Evolutionary conservation across 2,113 vertebrate genomes (phyloP).

Genomic region (Rana temporaria): DNA sequence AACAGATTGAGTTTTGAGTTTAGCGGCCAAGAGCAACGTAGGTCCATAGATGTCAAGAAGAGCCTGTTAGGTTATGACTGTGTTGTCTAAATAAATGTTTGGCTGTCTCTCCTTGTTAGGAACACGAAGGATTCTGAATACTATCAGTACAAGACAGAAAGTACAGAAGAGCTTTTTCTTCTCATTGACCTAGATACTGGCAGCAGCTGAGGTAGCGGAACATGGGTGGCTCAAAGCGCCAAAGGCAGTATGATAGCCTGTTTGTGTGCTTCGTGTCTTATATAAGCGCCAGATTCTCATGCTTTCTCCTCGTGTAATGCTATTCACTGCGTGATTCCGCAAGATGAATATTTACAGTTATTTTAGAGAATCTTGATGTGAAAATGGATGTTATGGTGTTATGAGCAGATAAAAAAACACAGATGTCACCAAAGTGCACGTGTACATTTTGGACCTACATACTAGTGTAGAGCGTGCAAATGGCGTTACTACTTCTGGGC

Average conservation of each 20-base stretch:
- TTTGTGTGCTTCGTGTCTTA: slow-evolving; percentile 1
- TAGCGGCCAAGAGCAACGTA: background rate
- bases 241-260: background rate
- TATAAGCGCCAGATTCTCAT: slow-evolving; percentile 21
- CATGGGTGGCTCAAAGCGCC: background rate
- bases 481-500: too few relatives aligned
- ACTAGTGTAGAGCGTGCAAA: too few relatives aligned
- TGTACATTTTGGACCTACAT: too few relatives aligned
- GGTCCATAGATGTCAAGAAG: background rate
- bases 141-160: background rate
- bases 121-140: background rate
- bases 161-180: background rate
- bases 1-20: too few relatives aligned
- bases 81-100: too few relatives aligned
- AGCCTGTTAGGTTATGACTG: background rate
- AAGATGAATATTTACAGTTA: slow-evolving; percentile 20
- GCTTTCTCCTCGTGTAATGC: slow-evolving; percentile 1
- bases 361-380: slow-evolving; percentile 9
- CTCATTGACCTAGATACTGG: slow-evolving; percentile 5
- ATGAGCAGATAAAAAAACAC: too few relatives aligned
- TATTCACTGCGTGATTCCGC: background rate
- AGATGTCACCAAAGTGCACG: too few relatives aligned
- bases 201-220: background rate
- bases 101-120: too few relatives aligned
- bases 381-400: background rate